Evolutionary conservation across 2,888 invertebrate genomes (phyloP).

Genomic region (Hymenopus coronatus): DNA sequence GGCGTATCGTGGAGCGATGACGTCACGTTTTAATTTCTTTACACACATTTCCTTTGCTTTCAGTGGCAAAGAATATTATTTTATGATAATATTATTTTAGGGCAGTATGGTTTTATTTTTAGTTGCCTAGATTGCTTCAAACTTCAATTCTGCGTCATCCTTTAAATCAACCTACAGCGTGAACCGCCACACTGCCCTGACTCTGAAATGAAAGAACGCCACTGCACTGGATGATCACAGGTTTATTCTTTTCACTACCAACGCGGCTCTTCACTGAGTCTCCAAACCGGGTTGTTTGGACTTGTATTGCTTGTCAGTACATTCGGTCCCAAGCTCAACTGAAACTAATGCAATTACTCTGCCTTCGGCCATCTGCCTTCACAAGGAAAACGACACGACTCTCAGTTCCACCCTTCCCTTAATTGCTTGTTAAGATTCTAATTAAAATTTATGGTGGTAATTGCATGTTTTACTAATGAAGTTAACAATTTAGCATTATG

Average conservation of each 20-base stretch:
- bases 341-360: constrained; percentile 10
- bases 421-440: constrained; percentile 27
- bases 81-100: too few species aligned
- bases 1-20: too few species aligned
- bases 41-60: too few species aligned
- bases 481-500: constrained; percentile 29
- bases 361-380: neutral
- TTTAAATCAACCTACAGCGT: too few species aligned
- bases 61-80: too few species aligned
- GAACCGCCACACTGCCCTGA: too few species aligned
- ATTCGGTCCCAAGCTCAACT: neutral
- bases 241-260: neutral
- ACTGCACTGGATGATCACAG: neutral
- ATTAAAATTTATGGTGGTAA: constrained; percentile 31
- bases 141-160: too few species aligned
- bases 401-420: constrained; percentile 5
- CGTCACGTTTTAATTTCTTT: too few species aligned
- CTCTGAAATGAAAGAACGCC: too few species aligned
- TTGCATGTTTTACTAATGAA: constrained; percentile 31
- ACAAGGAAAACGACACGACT: neutral
- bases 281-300: neutral
- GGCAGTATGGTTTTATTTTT: too few species aligned
- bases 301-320: neutral
- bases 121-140: too few species aligned
- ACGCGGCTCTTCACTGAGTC: neutral